Conservation (phyloP, 2,888 invertebrate species). For the Agriopis leucophaearia region DNA sequence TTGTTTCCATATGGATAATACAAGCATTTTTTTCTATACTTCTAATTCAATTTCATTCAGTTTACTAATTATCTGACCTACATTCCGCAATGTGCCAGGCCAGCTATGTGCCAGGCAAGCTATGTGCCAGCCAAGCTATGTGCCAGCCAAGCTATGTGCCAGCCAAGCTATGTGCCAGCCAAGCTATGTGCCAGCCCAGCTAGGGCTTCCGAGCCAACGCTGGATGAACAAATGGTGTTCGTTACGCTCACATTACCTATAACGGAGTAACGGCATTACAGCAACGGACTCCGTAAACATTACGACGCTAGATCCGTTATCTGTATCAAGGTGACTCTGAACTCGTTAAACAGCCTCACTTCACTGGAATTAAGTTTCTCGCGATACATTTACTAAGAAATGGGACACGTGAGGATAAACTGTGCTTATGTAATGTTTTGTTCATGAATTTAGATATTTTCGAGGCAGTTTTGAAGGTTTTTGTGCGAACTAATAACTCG, state of each 20-base stretch:
- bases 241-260: constrained; percentile 17
- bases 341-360: constrained; percentile 9
- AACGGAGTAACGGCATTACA: constrained; percentile 18
- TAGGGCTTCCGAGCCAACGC: not conserved
- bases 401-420: constrained; percentile 8
- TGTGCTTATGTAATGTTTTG: not conserved
- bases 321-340: constrained; percentile 14
- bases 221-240: constrained; percentile 15
- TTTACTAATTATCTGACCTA: not conserved
- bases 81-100: not conserved
- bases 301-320: constrained; percentile 5
- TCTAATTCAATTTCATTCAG: not conserved
- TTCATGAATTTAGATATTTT: not conserved
- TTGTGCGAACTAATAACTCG: not conserved
- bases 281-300: constrained; percentile 18
- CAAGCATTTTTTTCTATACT: not conserved
- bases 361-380: constrained; percentile 11
- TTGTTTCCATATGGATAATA: too few species aligned
- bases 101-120: too few species aligned
- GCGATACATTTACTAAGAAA: constrained; percentile 10
- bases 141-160: too few species aligned
- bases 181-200: not conserved
- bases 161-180: too few species aligned
- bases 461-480: not conserved
- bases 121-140: too few species aligned